These are phyloP conservation scores for Desmodus rotundus DNA, from an alignment of 2,113 vertebrate species.

Conservation along the genomic window DNA sequence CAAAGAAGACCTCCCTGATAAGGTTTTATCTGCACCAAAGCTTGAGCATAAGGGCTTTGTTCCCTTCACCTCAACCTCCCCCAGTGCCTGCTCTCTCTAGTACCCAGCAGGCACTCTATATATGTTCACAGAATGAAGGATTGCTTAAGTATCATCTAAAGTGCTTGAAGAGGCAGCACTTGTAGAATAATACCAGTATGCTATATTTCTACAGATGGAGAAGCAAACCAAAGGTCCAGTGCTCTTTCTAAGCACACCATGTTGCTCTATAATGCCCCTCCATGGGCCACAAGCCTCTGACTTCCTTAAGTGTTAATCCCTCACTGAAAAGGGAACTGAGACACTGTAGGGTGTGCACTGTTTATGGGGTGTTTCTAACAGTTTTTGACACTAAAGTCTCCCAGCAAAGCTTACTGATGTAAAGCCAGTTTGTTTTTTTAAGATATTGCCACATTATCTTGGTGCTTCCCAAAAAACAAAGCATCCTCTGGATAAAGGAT, in stretches of 20 bases:
- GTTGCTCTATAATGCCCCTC: not conserved
- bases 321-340: not conserved
- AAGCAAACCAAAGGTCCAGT: not conserved
- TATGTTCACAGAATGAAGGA: not conserved
- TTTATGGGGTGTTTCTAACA: not conserved
- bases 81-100: not conserved
- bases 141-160: not conserved
- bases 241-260: not conserved
- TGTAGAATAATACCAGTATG: not conserved
- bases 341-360: accelerated
- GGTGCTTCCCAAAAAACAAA: not conserved
- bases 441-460: not conserved
- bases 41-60: not conserved
- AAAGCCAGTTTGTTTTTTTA: not conserved
- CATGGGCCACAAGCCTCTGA: not conserved
- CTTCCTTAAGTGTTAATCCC: not conserved
- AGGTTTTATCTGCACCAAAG: not conserved
- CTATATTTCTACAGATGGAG: not conserved
- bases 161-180: not conserved
- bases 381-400: not conserved
- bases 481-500: not conserved
- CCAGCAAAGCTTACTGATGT: not conserved
- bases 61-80: no score
- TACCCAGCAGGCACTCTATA: not conserved
- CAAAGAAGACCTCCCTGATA: not conserved